Evolutionary conservation across 2,113 vertebrate species (phyloP).

Genomic region (Pontoporia blainvillei): DNA sequence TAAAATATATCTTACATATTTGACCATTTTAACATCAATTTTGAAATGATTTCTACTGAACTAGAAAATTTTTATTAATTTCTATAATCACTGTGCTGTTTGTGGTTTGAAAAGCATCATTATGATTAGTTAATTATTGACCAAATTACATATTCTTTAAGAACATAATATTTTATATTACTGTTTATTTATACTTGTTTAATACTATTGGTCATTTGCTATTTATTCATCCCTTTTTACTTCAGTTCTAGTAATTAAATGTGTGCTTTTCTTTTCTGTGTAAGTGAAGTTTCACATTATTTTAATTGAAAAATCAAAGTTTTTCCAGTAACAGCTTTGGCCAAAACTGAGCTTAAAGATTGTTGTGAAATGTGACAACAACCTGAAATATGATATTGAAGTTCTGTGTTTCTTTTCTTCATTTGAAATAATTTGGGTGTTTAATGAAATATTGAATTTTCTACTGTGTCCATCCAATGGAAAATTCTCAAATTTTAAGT

Average conservation of each 20-base stretch:
- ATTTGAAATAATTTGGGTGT: not conserved
- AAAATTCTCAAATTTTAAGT: not conserved
- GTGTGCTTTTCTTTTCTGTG: not conserved
- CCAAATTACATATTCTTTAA: not conserved
- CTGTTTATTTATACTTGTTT: not conserved
- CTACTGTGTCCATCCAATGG: not conserved
- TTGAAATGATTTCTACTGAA: conserved; percentile 4
- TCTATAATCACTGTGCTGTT: not conserved
- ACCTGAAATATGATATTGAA: not conserved
- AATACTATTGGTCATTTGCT: not conserved
- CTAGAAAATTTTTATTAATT: not conserved
- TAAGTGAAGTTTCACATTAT: not conserved
- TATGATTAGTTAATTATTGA: not conserved
- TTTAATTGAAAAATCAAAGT: not conserved
- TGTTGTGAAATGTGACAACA: not conserved
- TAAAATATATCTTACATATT: not conserved
- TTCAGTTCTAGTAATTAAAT: not conserved
- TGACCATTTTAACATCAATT: not conserved
- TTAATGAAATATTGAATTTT: not conserved
- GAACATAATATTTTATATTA: not conserved
- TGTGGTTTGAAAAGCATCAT: not conserved
- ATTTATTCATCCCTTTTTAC: not conserved
- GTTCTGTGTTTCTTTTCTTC: not conserved
- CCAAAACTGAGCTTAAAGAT: not conserved
- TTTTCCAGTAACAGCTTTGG: not conserved